phyloP scores from a whole-genome alignment of 2,888 invertebrate species.

The Dynastes hyllus region DNA sequence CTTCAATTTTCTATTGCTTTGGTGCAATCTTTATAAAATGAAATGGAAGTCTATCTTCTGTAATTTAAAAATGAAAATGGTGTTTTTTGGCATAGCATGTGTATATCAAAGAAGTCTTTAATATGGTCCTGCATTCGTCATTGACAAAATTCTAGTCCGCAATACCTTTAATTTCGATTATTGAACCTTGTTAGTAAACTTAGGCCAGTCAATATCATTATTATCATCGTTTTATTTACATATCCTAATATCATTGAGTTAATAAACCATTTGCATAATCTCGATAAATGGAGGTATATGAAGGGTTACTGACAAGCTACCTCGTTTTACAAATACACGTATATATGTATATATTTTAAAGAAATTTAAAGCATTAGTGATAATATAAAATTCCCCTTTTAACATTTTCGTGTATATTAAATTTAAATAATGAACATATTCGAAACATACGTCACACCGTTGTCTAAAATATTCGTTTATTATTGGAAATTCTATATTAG shows the following conservation, averaged over 20 bases:
- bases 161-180: conserved; percentile 2
- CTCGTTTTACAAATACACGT: conserved; percentile 44
- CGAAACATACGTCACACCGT: too few species aligned
- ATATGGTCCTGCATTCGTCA: neutral
- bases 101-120: neutral
- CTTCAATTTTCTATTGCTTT: too few species aligned
- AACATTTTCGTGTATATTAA: neutral
- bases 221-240: conserved; percentile 3
- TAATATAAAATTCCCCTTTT: neutral
- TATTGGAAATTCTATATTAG: neutral
- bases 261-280: conserved; percentile 18
- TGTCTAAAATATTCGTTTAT: too few species aligned
- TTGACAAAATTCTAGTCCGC: neutral
- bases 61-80: too few species aligned
- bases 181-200: conserved; percentile 22
- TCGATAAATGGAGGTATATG: conserved; percentile 37
- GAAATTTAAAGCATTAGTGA: conserved; percentile 26
- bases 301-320: conserved; percentile 40
- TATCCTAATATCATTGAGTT: conserved; percentile 7
- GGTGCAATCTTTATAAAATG: too few species aligned
- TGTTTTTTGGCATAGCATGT: too few species aligned
- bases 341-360: conserved; percentile 35
- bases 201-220: conserved; percentile 48
- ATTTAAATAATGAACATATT: neutral
- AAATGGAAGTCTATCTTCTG: too few species aligned